Evolutionary conservation across 2,113 vertebrate species (phyloP).

Genomic region (human (Homo sapiens)): GRCh38 chr11:21538001-21538500

Average conservation of each 20-base stretch:
- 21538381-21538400: background rate
- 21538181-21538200: background rate
- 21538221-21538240: background rate
- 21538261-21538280: background rate
- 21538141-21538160: background rate
- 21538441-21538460: background rate
- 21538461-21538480: background rate
- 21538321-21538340: background rate
- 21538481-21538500: background rate
- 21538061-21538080: background rate
- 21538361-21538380: background rate
- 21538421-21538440: background rate
- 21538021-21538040: background rate
- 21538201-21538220: background rate
- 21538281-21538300: background rate
- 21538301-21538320: background rate
- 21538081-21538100: background rate
- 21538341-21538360: background rate
- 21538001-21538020: background rate
- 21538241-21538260: background rate
- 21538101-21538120: background rate
- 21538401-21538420: background rate
- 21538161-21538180: background rate
- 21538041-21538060: slow-evolving; percentile 6
- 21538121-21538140: background rate